Evolutionary conservation across 2,888 invertebrate species (phyloP).

Genomic region (Troglohyphantes excavatus): DNA sequence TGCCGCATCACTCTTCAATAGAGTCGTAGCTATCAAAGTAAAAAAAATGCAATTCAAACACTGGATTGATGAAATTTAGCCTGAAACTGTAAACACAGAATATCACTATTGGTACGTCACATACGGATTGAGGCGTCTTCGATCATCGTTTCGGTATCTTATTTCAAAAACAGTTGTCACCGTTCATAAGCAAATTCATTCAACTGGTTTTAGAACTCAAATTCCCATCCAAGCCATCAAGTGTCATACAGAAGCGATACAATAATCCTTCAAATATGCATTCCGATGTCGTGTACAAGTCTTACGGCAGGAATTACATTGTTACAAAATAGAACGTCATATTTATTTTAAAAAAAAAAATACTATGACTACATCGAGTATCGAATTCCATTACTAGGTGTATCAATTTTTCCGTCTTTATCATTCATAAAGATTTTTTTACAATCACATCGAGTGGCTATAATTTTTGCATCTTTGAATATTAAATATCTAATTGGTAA

Average conservation of each 20-base stretch:
- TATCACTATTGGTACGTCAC: background rate
- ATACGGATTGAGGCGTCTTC: background rate
- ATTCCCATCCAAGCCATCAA: background rate
- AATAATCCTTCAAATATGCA: conserved; percentile 36
- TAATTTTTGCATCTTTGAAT: too few relatives aligned
- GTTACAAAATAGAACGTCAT: background rate
- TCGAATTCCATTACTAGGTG: too few relatives aligned
- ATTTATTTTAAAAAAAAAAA: background rate
- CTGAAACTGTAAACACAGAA: background rate
- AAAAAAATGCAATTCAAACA: too few relatives aligned
- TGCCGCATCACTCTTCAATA: too few relatives aligned
- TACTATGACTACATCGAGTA: background rate
- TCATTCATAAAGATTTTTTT: too few relatives aligned
- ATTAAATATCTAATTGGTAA: too few relatives aligned
- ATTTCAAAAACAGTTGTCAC: conserved; percentile 45
- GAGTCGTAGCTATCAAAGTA: too few relatives aligned
- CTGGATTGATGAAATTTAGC: background rate
- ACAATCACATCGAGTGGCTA: too few relatives aligned
- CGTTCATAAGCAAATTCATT: conserved; percentile 8
- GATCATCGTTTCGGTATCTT: conserved; percentile 23
- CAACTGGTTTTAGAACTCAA: conserved; percentile 22
- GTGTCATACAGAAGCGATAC: conserved; percentile 29
- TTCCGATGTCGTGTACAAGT: conserved; percentile 29
- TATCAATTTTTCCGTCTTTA: too few relatives aligned
- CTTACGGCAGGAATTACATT: background rate